Conservation (phyloP, 2,113 vertebrate species). For the Tyto alba region DNA sequence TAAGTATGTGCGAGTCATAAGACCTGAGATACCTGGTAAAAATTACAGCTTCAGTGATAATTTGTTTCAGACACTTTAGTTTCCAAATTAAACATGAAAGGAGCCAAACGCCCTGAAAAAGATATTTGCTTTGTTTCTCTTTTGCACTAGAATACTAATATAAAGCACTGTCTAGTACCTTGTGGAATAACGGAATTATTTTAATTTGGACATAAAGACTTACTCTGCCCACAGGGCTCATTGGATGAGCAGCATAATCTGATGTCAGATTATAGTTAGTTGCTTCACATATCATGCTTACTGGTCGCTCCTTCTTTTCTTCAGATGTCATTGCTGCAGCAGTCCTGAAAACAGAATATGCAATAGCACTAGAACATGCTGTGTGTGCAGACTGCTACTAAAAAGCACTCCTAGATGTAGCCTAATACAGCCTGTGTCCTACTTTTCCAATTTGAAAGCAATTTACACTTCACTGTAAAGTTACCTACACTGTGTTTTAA, state of each 20-base stretch:
- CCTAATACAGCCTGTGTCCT: background rate
- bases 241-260: slow-evolving; percentile 79
- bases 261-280: slow-evolving; percentile 85
- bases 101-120: background rate
- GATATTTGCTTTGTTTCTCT: background rate
- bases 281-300: slow-evolving; percentile 89
- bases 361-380: slow-evolving; percentile 27
- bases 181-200: background rate
- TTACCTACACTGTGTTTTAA: background rate
- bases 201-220: slow-evolving; percentile 57
- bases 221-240: slow-evolving; percentile 88
- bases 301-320: slow-evolving; percentile 88
- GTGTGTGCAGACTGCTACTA: background rate
- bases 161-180: background rate
- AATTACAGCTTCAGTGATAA: background rate
- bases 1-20: background rate
- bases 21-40: background rate
- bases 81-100: background rate
- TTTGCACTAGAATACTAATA: background rate
- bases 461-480: background rate
- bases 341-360: slow-evolving; percentile 76
- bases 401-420: background rate
- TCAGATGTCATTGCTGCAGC: slow-evolving; percentile 82
- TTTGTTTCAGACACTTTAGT: background rate
- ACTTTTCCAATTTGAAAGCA: slow-evolving; percentile 23